Evolutionary conservation across 2,797 vertebrate species (phyloP), one percentile per base, ranked within the genome.

Genomic region (Pseudochirops corinnae): DNA sequence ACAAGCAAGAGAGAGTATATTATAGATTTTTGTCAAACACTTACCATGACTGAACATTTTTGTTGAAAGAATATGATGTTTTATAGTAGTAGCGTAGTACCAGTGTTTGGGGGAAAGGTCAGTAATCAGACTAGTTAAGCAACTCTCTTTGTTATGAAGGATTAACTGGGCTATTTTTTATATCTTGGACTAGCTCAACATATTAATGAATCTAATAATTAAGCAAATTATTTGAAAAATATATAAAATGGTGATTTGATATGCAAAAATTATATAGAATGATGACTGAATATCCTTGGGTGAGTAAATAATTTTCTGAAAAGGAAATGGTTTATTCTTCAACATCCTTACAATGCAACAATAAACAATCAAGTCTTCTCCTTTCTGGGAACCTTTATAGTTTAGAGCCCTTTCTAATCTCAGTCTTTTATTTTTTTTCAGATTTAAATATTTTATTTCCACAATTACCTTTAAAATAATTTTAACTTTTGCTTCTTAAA

Each of bases 21-120:
- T 93, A 74, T 93, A 94, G 50, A 13, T 90, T 53, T 14, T 95
- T 95, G 93, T 82, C 16, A 74, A 56, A 91, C 52, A 92, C 26
- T 90, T 13, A 13, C 1, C 4, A 26, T 55, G 33, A 92, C 7
- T 62, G 29, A 94, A 62, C 39, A 10, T 67, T 94, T 94, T 95
- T 24, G 12, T 57, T 91, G 29, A 93, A 95, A 92, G 26, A 95
- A 50, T n/a, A 62, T 18, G 18, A 60, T 96, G 60, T 55, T 91
- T 90, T 62, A 53, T 91, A 74, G 2, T n/a, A n/a, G 14, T 93
- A 28, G 21, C 50, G 67, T 93, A 92, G 67, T 10, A 93, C 31
- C 91, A 67, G 93, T 93, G 46, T 95, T 92, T 56, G 58, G 53
- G 55, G 21, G 12, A 92, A 24, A 90, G 29, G 53, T 33, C 31